phyloP scores from a whole-genome alignment of 2,797 vertebrate species.

The Labroides dimidiatus region DNA sequence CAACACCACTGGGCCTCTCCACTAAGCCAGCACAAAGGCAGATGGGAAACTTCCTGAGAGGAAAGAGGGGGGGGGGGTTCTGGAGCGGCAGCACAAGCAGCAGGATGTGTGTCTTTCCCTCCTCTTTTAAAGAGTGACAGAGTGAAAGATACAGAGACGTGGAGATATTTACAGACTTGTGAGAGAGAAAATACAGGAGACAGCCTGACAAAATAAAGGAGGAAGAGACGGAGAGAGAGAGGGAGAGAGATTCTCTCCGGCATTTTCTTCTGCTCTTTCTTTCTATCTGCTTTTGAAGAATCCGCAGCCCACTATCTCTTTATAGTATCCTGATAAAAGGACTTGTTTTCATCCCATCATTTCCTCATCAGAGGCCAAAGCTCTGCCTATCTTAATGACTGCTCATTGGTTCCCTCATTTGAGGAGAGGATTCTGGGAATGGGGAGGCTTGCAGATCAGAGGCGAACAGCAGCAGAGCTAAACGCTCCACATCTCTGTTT shows the following conservation, averaged over 20 bases:
- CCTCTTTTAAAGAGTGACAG: conserved; percentile 72
- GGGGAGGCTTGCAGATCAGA: conserved; percentile 74
- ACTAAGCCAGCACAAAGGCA: conserved; percentile 81
- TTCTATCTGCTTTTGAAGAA: conserved; percentile 64
- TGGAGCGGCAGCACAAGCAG: conserved; percentile 77
- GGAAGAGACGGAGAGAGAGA: conserved; percentile 32
- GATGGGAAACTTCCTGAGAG: conserved; percentile 86
- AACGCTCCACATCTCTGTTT: conserved; percentile 77
- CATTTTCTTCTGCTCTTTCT: conserved; percentile 32
- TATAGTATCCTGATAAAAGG: conserved; percentile 72
- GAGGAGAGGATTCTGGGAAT: conserved; percentile 72
- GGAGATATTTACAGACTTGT: conserved; percentile 64
- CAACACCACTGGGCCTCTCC: conserved; percentile 79
- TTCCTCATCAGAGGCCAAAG: conserved; percentile 76
- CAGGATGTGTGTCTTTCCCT: conserved; percentile 83
- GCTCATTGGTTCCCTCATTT: conserved; percentile 65
- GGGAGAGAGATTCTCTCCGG: conserved; percentile 31
- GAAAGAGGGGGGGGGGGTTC: conserved; percentile 64
- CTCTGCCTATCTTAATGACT: conserved; percentile 77
- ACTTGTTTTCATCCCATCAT: conserved; percentile 66
- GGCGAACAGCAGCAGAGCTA: conserved; percentile 67
- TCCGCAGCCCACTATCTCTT: conserved; percentile 55
- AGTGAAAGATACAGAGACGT: conserved; percentile 70
- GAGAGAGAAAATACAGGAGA: conserved; percentile 61
- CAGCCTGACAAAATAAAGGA: conserved; percentile 65